A percentile compares a stretch with the other conserved stretches of the same genome.
These are phyloP conservation scores for Anser cygnoides DNA, from an alignment of 2,113 vertebrate species.

Conservation along the genomic window DNA sequence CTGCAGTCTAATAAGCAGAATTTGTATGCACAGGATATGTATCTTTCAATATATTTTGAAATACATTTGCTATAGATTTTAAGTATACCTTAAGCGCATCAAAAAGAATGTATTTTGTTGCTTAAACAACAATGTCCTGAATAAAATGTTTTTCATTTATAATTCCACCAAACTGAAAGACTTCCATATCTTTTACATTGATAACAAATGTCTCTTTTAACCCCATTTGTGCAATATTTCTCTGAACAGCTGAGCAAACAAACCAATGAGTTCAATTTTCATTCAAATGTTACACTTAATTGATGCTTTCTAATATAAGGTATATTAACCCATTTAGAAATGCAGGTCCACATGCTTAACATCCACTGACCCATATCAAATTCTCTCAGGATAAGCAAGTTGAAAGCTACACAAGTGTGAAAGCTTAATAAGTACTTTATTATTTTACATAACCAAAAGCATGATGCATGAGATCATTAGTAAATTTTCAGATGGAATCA, in stretches of 20 bases:
- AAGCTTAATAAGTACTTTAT: slow-evolving; percentile 51
- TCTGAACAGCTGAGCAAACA: slow-evolving; percentile 73
- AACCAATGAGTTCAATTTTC: slow-evolving; percentile 66
- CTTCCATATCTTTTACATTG: slow-evolving; percentile 29
- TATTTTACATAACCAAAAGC: slow-evolving; percentile 10
- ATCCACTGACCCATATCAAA: neutral
- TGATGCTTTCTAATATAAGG: slow-evolving; percentile 50
- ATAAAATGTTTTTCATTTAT: slow-evolving; percentile 22
- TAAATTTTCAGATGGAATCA: slow-evolving; percentile 7
- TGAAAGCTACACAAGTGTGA: slow-evolving; percentile 24
- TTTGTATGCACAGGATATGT: neutral
- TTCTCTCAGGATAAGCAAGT: slow-evolving; percentile 17
- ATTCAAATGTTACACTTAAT: slow-evolving; percentile 65
- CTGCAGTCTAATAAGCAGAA: neutral
- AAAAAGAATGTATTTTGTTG: neutral
- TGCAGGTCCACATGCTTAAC: neutral
- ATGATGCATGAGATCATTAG: neutral
- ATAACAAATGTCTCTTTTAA: slow-evolving; percentile 56
- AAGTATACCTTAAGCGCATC: neutral
- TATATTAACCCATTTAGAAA: slow-evolving; percentile 49
- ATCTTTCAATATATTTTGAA: neutral
- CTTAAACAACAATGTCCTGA: neutral
- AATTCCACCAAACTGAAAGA: slow-evolving; percentile 21
- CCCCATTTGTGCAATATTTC: slow-evolving; percentile 49
- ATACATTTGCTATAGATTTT: slow-evolving; percentile 2